A percentile compares a stretch with the other conserved stretches of the same genome.
phyloP scores from a whole-genome alignment of 2,888 invertebrate genomes.

The Nemapogon koenigi region DNA sequence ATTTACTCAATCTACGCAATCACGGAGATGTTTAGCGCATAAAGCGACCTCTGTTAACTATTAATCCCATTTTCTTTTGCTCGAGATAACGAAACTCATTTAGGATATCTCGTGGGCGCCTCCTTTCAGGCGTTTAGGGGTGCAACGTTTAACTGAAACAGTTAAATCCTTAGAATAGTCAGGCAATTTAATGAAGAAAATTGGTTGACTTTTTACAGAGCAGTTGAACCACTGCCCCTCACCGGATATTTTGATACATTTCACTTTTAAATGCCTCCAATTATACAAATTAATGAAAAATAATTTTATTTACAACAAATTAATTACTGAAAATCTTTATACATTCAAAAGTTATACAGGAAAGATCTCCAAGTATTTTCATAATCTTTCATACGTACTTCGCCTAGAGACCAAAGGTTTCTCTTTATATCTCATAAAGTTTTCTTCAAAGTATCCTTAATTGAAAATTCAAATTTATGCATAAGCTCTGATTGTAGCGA shows the following conservation, averaged over 20 bases:
- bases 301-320: too few species aligned
- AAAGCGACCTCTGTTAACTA: constrained; percentile 50
- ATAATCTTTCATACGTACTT: constrained; percentile 44
- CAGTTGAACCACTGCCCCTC: too few species aligned
- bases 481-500: constrained; percentile 60
- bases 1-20: constrained; percentile 3
- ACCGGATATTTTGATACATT: too few species aligned
- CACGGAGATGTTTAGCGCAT: constrained; percentile 36
- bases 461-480: constrained; percentile 66
- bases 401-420: constrained; percentile 60
- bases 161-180: constrained; percentile 23
- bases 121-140: constrained; percentile 56
- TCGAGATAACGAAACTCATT: constrained; percentile 62
- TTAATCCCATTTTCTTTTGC: constrained; percentile 59
- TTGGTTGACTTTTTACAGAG: too few species aligned
- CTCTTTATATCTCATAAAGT: constrained; percentile 62
- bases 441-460: constrained; percentile 61
- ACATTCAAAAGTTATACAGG: too few species aligned
- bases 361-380: constrained; percentile 21
- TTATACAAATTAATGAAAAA: too few species aligned
- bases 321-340: too few species aligned
- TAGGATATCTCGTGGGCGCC: constrained; percentile 56
- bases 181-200: too few species aligned
- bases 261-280: too few species aligned
- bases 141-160: constrained; percentile 35